These are phyloP conservation scores for Esperia sulphurella DNA, from an alignment of 2,888 invertebrate species.

Conservation along the genomic window DNA sequence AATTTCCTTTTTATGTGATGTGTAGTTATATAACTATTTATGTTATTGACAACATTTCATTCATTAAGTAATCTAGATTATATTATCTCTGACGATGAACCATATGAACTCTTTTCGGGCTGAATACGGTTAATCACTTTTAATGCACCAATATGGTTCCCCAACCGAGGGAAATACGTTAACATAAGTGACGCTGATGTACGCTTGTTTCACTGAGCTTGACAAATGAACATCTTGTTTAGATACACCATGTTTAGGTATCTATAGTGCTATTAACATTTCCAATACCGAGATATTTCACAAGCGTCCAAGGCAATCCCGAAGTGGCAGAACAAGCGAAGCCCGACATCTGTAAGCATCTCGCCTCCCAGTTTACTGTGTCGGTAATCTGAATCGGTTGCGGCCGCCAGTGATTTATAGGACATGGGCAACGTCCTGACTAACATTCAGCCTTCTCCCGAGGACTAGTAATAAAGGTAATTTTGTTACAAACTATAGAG, in stretches of 20 bases:
- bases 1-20: too few relatives aligned
- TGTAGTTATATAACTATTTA: too few relatives aligned
- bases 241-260: neutral
- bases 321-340: neutral
- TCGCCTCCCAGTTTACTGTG: slow-evolving; percentile 19
- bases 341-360: slow-evolving; percentile 25
- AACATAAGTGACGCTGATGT: too few relatives aligned
- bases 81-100: too few relatives aligned
- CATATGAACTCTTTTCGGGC: too few relatives aligned
- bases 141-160: too few relatives aligned
- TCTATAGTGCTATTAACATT: neutral
- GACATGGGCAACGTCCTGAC: slow-evolving; percentile 46
- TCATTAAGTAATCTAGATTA: too few relatives aligned
- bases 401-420: slow-evolving; percentile 66
- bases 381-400: slow-evolving; percentile 71
- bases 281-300: neutral
- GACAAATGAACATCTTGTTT: too few relatives aligned
- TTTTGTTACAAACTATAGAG: slow-evolving; percentile 44
- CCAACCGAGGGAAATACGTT: too few relatives aligned
- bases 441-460: slow-evolving; percentile 53
- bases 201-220: too few relatives aligned
- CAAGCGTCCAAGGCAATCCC: neutral
- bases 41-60: too few relatives aligned
- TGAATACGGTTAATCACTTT: too few relatives aligned
- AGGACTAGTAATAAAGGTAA: slow-evolving; percentile 56